These are phyloP conservation scores for Patella ulyssiponensis DNA, from an alignment of 2,888 invertebrate species.

Conservation along the genomic window DNA sequence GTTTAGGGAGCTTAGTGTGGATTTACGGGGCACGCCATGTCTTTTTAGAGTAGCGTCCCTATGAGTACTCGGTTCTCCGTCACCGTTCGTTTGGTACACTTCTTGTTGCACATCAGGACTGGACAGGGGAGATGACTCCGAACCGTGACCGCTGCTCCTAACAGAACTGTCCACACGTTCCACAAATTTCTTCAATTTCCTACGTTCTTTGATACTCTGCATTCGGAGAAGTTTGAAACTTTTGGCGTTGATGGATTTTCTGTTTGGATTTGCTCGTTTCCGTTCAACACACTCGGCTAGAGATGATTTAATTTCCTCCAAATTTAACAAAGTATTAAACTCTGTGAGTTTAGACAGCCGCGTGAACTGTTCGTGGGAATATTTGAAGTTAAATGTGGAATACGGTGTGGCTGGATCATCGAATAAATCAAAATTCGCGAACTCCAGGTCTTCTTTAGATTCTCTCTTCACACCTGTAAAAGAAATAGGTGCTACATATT, in stretches of 20 bases:
- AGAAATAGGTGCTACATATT: not conserved
- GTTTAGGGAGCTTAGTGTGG: slow-evolving; percentile 19
- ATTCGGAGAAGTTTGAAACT: slow-evolving; percentile 49
- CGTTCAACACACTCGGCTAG: slow-evolving; percentile 61
- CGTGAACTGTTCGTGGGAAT: slow-evolving; percentile 70
- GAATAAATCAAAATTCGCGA: slow-evolving; percentile 73
- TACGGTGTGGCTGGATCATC: slow-evolving; percentile 71
- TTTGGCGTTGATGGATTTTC: slow-evolving; percentile 45
- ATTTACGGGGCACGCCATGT: slow-evolving; percentile 8
- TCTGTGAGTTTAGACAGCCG: slow-evolving; percentile 72
- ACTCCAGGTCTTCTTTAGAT: slow-evolving; percentile 70
- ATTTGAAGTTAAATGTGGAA: slow-evolving; percentile 74
- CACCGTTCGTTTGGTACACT: not conserved
- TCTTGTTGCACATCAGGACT: not conserved
- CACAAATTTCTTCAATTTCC: slow-evolving; percentile 32
- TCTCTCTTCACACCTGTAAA: slow-evolving; percentile 69
- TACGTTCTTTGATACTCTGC: slow-evolving; percentile 49
- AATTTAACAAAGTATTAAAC: slow-evolving; percentile 71
- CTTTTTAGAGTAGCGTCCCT: not conserved
- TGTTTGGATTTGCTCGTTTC: slow-evolving; percentile 48
- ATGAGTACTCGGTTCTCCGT: not conserved
- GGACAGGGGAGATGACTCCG: not conserved
- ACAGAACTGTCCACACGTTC: slow-evolving; percentile 15
- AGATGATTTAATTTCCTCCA: slow-evolving; percentile 68
- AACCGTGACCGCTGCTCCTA: not conserved